Conservation (phyloP, 2,888 invertebrate species). For the Opisthograptis luteolata region DNA sequence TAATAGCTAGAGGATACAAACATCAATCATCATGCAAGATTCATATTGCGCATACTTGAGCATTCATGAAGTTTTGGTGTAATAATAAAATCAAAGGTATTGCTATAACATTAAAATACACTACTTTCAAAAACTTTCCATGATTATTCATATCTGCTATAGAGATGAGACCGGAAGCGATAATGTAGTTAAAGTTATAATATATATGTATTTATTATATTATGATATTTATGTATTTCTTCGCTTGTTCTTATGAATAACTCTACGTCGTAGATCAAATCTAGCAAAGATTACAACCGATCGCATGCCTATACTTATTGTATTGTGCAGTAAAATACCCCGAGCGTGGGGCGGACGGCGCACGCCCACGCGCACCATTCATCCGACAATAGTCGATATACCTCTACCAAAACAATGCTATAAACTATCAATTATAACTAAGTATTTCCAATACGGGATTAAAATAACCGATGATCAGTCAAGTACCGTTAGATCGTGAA, state of each 20-base stretch:
- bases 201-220: no score
- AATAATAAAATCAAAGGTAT: no score
- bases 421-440: conserved; percentile 9
- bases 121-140: no score
- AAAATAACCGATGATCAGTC: conserved; percentile 17
- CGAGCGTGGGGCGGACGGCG: conserved; percentile 9
- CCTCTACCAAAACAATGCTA: conserved; percentile 7
- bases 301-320: conserved; percentile 15
- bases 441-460: conserved; percentile 16
- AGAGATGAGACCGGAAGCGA: no score
- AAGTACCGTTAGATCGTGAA: conserved; percentile 13
- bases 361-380: conserved; percentile 15
- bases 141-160: no score
- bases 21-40: conserved; percentile 2
- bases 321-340: conserved; percentile 16
- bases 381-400: conserved; percentile 5
- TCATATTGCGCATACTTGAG: conserved; percentile 2
- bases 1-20: background rate
- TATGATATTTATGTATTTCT: background rate
- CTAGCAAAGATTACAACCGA: conserved; percentile 8
- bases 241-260: background rate
- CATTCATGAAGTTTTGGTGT: no score
- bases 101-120: no score
- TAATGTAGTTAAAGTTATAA: no score
- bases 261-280: conserved; percentile 1